Conservation (phyloP, 1,140 invertebrate species). For the Polypedilum pembai region DNA sequence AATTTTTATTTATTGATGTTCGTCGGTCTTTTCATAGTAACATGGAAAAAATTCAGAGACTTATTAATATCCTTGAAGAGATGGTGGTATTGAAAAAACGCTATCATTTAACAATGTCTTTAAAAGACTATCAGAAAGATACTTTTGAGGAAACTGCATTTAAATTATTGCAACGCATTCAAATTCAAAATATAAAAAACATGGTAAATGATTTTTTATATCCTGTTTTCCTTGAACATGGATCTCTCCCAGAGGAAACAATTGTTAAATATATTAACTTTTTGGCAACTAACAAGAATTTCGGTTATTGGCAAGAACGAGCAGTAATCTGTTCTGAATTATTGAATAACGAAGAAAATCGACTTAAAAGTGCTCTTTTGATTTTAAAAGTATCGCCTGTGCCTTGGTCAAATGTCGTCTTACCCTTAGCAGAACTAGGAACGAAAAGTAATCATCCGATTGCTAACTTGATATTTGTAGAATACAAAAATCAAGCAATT, state of each 20-base stretch:
- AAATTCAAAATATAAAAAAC: constrained; percentile 38
- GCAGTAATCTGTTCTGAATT: constrained; percentile 38
- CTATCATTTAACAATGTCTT: constrained; percentile 39
- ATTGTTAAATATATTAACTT: constrained; percentile 39
- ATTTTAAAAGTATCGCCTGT: constrained; percentile 39
- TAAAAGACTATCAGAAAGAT: constrained; percentile 39
- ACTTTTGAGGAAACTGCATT: constrained; percentile 40
- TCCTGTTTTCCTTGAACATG: constrained; percentile 41
- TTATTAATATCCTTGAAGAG: constrained; percentile 39
- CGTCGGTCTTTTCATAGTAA: constrained; percentile 39
- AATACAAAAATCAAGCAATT: constrained; percentile 41
- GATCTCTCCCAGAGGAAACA: constrained; percentile 35
- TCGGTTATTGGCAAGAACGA: constrained; percentile 39
- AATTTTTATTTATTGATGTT: constrained; percentile 40
- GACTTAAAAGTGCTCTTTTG: constrained; percentile 37
- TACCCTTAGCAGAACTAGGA: constrained; percentile 37
- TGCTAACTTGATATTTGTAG: constrained; percentile 38
- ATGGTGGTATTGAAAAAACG: constrained; percentile 38
- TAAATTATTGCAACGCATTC: constrained; percentile 39
- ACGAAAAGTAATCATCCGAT: constrained; percentile 38
- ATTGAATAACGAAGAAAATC: constrained; percentile 40
- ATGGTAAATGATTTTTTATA: constrained; percentile 40
- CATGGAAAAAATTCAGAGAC: constrained; percentile 36
- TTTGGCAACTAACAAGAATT: constrained; percentile 36
- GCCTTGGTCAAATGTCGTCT: constrained; percentile 38